These are phyloP conservation scores for Drosophila kambysellisi DNA, from an alignment of 2,888 invertebrate genomes.

Conservation along the genomic window DNA sequence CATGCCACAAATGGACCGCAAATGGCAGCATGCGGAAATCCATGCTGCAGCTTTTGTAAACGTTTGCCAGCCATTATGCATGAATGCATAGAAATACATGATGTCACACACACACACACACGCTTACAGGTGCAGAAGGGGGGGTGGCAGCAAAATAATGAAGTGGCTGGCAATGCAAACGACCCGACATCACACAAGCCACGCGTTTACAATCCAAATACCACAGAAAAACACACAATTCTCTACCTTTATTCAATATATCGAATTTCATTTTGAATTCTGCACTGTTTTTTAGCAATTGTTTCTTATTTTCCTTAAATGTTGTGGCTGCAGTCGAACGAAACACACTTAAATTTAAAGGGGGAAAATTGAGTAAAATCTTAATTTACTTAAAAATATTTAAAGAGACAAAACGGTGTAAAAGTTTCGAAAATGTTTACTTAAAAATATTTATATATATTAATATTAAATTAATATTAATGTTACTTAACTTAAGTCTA, in stretches of 20 bases:
- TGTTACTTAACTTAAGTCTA: background rate
- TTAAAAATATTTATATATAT: background rate
- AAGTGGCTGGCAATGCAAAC: slow-evolving; percentile 62
- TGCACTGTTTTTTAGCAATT: background rate
- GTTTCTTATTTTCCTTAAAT: background rate
- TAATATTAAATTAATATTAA: too few relatives aligned
- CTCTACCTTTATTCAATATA: slow-evolving; percentile 17
- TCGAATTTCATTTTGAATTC: slow-evolving; percentile 28
- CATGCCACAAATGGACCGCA: slow-evolving; percentile 74
- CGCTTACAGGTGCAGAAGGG: slow-evolving; percentile 49
- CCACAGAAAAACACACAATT: slow-evolving; percentile 40
- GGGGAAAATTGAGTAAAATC: background rate
- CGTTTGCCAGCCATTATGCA: slow-evolving; percentile 79
- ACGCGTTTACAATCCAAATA: slow-evolving; percentile 32
- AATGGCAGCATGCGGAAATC: slow-evolving; percentile 78
- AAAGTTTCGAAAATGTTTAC: background rate
- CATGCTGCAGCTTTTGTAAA: slow-evolving; percentile 77
- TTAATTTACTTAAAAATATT: background rate
- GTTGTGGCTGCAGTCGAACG: background rate
- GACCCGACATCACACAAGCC: slow-evolving; percentile 28
- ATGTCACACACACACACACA: slow-evolving; percentile 26
- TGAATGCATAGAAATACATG: slow-evolving; percentile 77
- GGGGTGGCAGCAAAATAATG: slow-evolving; percentile 64
- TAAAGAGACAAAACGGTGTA: background rate
- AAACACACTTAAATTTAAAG: background rate